These are phyloP conservation scores for Hypselothyrea guttata DNA, from an alignment of 2,888 invertebrate species.

Conservation along the genomic window DNA sequence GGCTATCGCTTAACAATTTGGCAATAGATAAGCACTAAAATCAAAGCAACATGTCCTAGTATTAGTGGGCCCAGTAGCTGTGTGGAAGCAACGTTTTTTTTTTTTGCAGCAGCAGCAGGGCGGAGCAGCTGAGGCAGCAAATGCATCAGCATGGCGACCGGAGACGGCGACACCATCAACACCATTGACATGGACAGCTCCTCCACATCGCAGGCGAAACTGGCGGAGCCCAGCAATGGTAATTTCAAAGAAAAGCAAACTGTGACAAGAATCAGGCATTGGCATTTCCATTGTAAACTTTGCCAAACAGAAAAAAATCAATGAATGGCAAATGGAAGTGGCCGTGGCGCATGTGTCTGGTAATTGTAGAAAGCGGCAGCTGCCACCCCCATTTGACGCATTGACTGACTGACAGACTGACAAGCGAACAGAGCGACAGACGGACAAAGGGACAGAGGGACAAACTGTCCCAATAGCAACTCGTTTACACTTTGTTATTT, in stretches of 20 bases:
- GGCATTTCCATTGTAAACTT: slow-evolving; percentile 25
- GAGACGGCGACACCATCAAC: slow-evolving; percentile 87
- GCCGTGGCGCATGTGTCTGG: slow-evolving; percentile 78
- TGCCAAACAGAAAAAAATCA: slow-evolving; percentile 66
- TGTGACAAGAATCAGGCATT: slow-evolving; percentile 14
- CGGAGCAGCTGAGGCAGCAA: slow-evolving; percentile 29
- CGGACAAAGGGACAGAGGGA: slow-evolving; percentile 12
- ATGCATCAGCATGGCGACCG: slow-evolving; percentile 89
- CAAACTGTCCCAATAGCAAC: slow-evolving; percentile 14
- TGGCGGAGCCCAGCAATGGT: slow-evolving; percentile 82
- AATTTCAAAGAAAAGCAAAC: slow-evolving; percentile 22
- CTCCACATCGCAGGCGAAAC: slow-evolving; percentile 85
- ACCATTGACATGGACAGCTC: slow-evolving; percentile 90
- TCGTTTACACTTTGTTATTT: slow-evolving; percentile 38
- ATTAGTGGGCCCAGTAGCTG: slow-evolving; percentile 22
- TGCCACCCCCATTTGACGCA: slow-evolving; percentile 35
- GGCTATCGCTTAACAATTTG: too few species aligned
- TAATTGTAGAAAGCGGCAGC: slow-evolving; percentile 35
- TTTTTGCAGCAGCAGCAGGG: slow-evolving; percentile 15
- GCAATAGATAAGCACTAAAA: not conserved
- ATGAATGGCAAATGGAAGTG: slow-evolving; percentile 75
- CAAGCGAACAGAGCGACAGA: slow-evolving; percentile 3
- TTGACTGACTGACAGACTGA: slow-evolving; percentile 26
- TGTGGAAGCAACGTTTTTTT: slow-evolving; percentile 31
- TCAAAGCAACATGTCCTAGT: slow-evolving; percentile 63